Evolutionary conservation across 1,140 invertebrate species (phyloP).

Genomic region (Lepidurus apus): DNA sequence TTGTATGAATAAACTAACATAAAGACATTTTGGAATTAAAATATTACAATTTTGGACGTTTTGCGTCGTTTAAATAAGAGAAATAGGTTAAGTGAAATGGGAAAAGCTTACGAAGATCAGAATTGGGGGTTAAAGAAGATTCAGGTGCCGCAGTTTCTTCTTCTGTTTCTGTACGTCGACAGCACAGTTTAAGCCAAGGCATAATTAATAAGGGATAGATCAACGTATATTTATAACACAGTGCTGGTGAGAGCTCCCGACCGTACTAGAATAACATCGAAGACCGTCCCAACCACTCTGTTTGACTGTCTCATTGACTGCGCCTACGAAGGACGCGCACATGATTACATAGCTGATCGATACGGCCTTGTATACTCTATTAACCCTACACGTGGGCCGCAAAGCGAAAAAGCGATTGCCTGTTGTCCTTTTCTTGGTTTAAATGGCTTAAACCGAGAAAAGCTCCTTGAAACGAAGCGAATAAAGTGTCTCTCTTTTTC

Average conservation of each 20-base stretch:
- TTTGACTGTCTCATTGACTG: not conserved
- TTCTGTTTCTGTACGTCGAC: not conserved
- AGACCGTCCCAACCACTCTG: not conserved
- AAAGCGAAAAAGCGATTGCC: not conserved
- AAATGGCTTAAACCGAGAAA: not conserved
- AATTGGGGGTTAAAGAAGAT: not conserved
- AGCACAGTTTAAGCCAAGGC: not conserved
- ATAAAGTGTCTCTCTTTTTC: too few relatives aligned
- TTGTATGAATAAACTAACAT: too few relatives aligned
- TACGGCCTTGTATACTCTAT: not conserved
- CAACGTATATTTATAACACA: not conserved
- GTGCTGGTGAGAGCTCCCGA: not conserved
- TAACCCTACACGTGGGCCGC: not conserved
- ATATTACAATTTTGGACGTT: too few relatives aligned
- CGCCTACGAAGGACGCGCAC: not conserved
- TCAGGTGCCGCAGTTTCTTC: not conserved
- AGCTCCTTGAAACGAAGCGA: too few relatives aligned
- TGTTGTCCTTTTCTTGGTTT: not conserved
- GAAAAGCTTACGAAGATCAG: not conserved
- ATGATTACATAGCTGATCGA: constrained; percentile 1
- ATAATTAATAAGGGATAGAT: not conserved
- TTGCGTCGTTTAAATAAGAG: too few relatives aligned
- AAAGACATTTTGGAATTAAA: too few relatives aligned
- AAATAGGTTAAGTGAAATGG: not conserved
- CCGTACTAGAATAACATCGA: not conserved